Evolutionary conservation across 2,113 vertebrate genomes (phyloP).

Genomic region (Phocoena sinus): DNA sequence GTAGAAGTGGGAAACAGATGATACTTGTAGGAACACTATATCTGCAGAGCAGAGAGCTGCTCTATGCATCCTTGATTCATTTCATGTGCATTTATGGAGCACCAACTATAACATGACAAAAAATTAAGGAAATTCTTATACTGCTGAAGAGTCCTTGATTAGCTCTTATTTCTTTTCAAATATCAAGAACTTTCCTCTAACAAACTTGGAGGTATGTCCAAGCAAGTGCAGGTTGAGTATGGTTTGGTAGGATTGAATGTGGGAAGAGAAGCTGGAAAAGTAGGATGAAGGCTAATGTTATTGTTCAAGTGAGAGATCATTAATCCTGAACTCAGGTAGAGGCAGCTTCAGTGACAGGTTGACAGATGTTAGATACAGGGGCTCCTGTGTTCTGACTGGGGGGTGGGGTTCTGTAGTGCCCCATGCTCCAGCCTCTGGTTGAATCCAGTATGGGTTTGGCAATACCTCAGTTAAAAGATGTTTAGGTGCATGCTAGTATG

Average conservation of each 20-base stretch:
- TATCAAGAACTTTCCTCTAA: not conserved
- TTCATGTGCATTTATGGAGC: not conserved
- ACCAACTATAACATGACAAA: not conserved
- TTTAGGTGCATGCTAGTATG: not conserved
- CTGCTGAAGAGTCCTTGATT: not conserved
- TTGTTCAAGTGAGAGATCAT: not conserved
- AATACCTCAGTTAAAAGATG: not conserved
- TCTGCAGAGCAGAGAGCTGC: not conserved
- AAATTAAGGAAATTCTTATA: not conserved
- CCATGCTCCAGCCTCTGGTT: too few relatives aligned
- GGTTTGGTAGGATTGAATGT: not conserved
- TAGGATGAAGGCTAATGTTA: not conserved
- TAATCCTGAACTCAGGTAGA: not conserved
- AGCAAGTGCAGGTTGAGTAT: not conserved
- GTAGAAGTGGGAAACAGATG: not conserved
- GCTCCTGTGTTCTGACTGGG: not conserved
- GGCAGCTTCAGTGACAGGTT: not conserved
- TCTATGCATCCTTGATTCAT: not conserved
- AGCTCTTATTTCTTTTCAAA: not conserved
- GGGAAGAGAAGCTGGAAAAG: not conserved
- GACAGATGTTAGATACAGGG: not conserved
- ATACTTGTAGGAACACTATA: accelerated
- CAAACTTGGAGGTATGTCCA: not conserved
- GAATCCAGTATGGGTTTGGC: not conserved
- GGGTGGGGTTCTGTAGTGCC: not conserved